These are phyloP conservation scores for Bombus fervidus DNA, from an alignment of 1,140 invertebrate genomes.

Conservation along the genomic window DNA sequence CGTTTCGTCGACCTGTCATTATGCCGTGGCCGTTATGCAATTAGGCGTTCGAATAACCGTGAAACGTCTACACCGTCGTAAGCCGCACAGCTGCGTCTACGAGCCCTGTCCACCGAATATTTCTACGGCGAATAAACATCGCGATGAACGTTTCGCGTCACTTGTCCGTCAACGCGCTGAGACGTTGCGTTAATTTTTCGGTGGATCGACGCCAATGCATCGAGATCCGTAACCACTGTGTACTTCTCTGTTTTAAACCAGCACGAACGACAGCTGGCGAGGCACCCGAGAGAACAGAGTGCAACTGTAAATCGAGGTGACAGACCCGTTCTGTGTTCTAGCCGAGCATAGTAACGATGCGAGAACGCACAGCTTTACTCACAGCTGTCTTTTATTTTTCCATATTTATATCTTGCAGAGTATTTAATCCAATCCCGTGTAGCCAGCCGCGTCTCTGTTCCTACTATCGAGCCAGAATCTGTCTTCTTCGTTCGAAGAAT, in stretches of 20 bases:
- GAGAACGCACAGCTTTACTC: background rate
- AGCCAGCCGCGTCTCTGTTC: background rate
- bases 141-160: background rate
- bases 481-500: background rate
- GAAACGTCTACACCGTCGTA: background rate
- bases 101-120: background rate
- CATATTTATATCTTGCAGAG: background rate
- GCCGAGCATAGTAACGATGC: background rate
- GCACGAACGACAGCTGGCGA: background rate
- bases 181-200: conserved; percentile 16
- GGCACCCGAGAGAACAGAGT: background rate
- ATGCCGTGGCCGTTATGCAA: conserved; percentile 13
- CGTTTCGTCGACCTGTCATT: conserved; percentile 33
- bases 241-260: background rate
- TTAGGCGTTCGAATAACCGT: conserved; percentile 29
- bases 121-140: background rate
- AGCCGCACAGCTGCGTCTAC: background rate
- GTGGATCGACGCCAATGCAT: conserved; percentile 8
- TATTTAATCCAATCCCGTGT: too few relatives aligned
- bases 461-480: too few relatives aligned
- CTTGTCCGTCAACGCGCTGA: background rate
- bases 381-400: background rate
- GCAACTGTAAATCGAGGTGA: conserved; percentile 19
- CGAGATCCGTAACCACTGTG: background rate
- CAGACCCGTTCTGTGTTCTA: background rate